phyloP scores from a whole-genome alignment of 2,888 invertebrate genomes.

The Habrosyne pyritoides region DNA sequence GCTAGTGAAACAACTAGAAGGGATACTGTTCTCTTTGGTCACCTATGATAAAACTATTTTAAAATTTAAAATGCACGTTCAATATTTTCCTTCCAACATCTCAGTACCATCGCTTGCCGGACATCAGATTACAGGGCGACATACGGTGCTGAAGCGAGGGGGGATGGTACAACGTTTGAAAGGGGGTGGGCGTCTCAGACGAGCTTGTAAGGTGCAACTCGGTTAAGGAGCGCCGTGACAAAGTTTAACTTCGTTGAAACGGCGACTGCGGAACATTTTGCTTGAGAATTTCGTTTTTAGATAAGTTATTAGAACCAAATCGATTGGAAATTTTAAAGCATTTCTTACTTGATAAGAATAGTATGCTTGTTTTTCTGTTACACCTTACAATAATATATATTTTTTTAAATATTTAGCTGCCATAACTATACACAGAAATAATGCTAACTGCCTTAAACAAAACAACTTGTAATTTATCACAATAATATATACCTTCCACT shows the following conservation, averaged over 20 bases:
- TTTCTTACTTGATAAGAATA: no score
- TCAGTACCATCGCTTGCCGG: slow-evolving; percentile 18
- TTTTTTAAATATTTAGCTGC: no score
- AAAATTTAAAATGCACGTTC: neutral
- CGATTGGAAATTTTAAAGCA: no score
- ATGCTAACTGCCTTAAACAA: no score
- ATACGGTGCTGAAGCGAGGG: slow-evolving; percentile 22
- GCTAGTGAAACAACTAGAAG: no score
- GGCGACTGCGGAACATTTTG: neutral
- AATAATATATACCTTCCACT: no score
- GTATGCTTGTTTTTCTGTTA: no score
- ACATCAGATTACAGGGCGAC: slow-evolving; percentile 34
- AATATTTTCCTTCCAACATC: slow-evolving; percentile 9
- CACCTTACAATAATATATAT: no score
- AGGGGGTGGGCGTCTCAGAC: slow-evolving; percentile 2
- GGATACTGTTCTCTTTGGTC: no score
- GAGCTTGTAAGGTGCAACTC: slow-evolving; percentile 6
- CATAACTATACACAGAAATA: no score
- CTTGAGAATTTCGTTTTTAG: neutral
- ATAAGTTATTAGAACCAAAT: neutral
- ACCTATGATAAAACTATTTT: no score
- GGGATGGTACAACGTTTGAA: slow-evolving; percentile 11
- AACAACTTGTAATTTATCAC: no score
- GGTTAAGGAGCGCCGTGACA: slow-evolving; percentile 5
- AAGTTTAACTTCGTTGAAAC: neutral